Evolutionary conservation across 2,797 vertebrate species (phyloP).

Genomic region (Pelobates cultripes): DNA sequence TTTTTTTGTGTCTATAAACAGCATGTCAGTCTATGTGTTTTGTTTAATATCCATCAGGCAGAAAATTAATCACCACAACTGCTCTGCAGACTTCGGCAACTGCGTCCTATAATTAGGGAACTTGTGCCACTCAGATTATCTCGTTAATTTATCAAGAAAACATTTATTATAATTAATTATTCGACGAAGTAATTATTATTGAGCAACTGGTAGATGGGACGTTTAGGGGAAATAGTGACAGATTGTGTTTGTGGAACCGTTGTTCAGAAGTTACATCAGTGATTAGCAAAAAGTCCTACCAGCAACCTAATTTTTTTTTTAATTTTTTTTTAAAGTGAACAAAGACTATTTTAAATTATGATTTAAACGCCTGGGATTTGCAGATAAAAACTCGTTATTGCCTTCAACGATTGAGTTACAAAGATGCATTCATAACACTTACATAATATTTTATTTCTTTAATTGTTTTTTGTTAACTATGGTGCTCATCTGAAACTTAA

Average conservation of each 20-base stretch:
- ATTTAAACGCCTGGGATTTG: not conserved
- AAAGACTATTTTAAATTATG: not conserved
- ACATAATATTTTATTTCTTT: no score
- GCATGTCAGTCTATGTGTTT: conserved; percentile 68
- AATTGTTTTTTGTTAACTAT: no score
- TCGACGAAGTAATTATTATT: conserved; percentile 87
- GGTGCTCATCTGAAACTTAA: no score
- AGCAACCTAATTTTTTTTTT: no score
- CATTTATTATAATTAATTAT: conserved; percentile 95
- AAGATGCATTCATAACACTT: not conserved
- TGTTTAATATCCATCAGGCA: conserved; percentile 86
- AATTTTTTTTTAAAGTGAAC: not conserved
- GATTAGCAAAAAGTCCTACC: no score
- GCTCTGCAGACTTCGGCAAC: conserved; percentile 71
- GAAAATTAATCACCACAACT: conserved; percentile 79
- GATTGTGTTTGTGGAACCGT: conserved; percentile 87
- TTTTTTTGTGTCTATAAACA: conserved; percentile 44
- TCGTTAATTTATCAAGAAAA: conserved; percentile 93
- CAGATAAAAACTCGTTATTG: not conserved
- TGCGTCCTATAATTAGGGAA: conserved; percentile 85
- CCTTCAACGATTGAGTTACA: not conserved
- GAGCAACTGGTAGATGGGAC: conserved; percentile 82
- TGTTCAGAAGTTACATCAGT: conserved; percentile 67
- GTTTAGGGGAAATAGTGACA: conserved; percentile 80
- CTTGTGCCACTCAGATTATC: conserved; percentile 91